Evolutionary conservation across 2,113 vertebrate genomes (phyloP).

Genomic region (Larimichthys polyactis): DNA sequence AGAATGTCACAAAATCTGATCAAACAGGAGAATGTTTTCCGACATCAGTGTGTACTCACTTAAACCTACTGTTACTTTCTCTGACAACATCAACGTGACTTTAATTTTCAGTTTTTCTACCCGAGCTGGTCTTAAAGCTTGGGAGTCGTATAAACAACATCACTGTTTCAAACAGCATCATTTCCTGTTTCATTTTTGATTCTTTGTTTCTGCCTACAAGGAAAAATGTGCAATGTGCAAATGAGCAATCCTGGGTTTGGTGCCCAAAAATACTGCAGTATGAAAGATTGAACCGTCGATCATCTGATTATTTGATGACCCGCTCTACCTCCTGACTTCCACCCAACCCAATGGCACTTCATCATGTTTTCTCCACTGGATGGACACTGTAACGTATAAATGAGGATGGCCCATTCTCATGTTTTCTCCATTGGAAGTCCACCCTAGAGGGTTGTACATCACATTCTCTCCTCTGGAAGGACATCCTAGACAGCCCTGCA

Average conservation of each 20-base stretch:
- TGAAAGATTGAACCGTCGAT: too few species aligned
- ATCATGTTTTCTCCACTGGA: background rate
- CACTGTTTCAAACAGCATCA: background rate
- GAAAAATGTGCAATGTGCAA: too few species aligned
- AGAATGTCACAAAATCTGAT: background rate
- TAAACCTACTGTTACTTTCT: background rate
- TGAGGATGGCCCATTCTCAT: too few species aligned
- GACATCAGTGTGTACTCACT: background rate
- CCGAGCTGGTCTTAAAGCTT: background rate
- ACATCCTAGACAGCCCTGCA: background rate
- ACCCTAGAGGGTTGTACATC: too few species aligned
- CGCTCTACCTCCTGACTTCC: too few species aligned
- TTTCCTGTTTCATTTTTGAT: background rate
- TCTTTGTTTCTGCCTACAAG: too few species aligned
- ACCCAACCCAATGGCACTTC: too few species aligned
- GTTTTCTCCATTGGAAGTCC: too few species aligned
- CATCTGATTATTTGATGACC: too few species aligned
- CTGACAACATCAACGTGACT: background rate
- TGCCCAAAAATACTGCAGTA: too few species aligned
- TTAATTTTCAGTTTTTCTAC: background rate
- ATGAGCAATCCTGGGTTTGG: too few species aligned
- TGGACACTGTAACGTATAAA: too few species aligned
- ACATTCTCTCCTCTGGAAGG: background rate
- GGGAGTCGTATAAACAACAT: background rate
- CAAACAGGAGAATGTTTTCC: background rate